A percentile compares a stretch with the other conserved stretches of the same genome.
Conservation (phyloP, 37 sponge, comb jelly and placozoan genomes). For the Dysidea cf. avara region DNA sequence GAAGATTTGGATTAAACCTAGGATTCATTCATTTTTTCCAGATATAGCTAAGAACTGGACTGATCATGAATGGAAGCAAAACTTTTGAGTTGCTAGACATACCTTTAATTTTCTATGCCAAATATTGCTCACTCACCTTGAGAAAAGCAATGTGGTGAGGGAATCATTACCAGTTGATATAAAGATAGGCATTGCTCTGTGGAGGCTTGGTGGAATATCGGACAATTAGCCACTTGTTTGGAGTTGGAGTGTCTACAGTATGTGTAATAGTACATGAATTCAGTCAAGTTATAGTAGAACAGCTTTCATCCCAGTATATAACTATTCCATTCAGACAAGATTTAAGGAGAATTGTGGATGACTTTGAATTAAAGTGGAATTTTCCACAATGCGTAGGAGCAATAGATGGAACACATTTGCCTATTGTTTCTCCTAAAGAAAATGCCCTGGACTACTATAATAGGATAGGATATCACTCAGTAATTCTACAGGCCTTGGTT, state of each 20-base stretch:
- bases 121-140: too few species aligned
- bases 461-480: constrained; percentile 16
- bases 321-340: not conserved
- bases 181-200: constrained; percentile 27
- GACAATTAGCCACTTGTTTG: constrained; percentile 24
- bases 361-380: constrained; percentile 8
- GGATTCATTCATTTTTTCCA: too few species aligned
- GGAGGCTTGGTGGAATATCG: constrained; percentile 48
- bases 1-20: too few species aligned
- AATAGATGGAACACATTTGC: constrained; percentile 40
- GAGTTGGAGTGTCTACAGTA: constrained; percentile 36
- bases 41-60: too few species aligned
- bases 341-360: constrained; percentile 13
- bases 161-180: constrained; percentile 18
- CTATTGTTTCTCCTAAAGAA: constrained; percentile 15
- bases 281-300: constrained; percentile 9
- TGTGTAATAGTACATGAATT: constrained; percentile 31
- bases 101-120: constrained; percentile 8
- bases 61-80: constrained; percentile 31
- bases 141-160: not conserved
- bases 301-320: not conserved
- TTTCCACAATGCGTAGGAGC: constrained; percentile 36
- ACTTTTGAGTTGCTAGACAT: not conserved
- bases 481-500: constrained; percentile 28
- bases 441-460: constrained; percentile 43